Percentiles rank a stretch among this genome's conserved stretches.
phyloP scores from a whole-genome alignment of 1,140 invertebrate genomes.

The Saccostrea glomerata region DNA sequence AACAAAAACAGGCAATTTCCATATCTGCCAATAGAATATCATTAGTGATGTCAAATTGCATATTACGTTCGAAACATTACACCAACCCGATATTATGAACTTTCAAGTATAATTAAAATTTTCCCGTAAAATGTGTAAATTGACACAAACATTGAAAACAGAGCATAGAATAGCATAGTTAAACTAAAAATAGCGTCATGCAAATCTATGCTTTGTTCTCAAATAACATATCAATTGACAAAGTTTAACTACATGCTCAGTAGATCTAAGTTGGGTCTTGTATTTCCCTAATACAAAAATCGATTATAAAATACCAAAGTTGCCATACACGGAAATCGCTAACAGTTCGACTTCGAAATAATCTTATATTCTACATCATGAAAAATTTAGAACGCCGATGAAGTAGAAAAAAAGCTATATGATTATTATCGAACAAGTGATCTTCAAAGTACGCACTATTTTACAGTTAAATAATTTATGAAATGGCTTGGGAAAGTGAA shows the following conservation, averaged over 20 bases:
- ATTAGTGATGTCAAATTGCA: background rate
- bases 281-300: background rate
- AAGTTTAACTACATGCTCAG: background rate
- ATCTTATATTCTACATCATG: background rate
- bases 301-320: background rate
- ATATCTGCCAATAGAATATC: background rate
- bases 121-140: background rate
- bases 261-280: background rate
- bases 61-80: background rate
- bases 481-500: background rate
- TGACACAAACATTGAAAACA: background rate
- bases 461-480: constrained; percentile 12
- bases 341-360: background rate
- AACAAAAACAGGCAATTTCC: background rate
- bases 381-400: background rate
- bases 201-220: background rate
- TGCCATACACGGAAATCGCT: background rate
- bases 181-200: background rate
- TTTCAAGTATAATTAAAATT: background rate
- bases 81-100: background rate
- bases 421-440: background rate
- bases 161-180: background rate
- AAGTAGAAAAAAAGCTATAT: background rate
- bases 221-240: background rate
- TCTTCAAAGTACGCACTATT: background rate